Evolutionary conservation across 2,113 vertebrate species (phyloP), one percentile per base, ranked within the genome.

Genomic region (Gymnarchus niloticus): DNA sequence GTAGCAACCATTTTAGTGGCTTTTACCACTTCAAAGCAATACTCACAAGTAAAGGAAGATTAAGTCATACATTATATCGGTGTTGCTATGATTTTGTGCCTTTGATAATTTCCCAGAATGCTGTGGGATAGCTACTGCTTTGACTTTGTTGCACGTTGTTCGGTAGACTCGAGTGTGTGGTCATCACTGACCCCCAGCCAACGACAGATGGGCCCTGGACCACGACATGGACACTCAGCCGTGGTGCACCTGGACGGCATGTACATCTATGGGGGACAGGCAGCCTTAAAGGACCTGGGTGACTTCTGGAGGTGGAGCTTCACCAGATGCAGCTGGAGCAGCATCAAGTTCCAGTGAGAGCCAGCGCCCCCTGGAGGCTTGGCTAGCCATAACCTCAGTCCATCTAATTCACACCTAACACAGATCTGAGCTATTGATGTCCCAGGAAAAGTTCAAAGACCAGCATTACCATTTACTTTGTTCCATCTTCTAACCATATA

Each of bases 241-340:
- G 88, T 92, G 65, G 90, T 93, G 87, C 90, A 95, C 88, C 90
- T 85, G n/a, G 89, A 90, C 0, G 92, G 89, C 88, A 96, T 97
- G 96, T 97, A 95, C 89, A 90, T 97, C 88, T 97, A 94, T 0
- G 96, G 96, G 49, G 96, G 96, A 4, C 86, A 97, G 90, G 93
- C 93, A 86, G 94, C 95, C 46, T 89, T 98, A 76, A 91, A 86
- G 3, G 96, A 98, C 88, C 96, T 96, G 91, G 96, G 91, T 52
- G 96, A 97, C 91, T 92, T 98, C 86, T 96, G 96, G 96, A 95
- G 83, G 85, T 97, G 96, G 95, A 94, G 92, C 84, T 93, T 93
- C 10, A 57, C 44, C 84, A 93, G 77, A 89, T 88, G 90, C 78
- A 91, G 83, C n/a, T 97, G 96, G 96, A 94, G 89, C 88, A 92